Conservation (phyloP, 2,888 invertebrate species). For the Zygothrica quintamaculata region DNA sequence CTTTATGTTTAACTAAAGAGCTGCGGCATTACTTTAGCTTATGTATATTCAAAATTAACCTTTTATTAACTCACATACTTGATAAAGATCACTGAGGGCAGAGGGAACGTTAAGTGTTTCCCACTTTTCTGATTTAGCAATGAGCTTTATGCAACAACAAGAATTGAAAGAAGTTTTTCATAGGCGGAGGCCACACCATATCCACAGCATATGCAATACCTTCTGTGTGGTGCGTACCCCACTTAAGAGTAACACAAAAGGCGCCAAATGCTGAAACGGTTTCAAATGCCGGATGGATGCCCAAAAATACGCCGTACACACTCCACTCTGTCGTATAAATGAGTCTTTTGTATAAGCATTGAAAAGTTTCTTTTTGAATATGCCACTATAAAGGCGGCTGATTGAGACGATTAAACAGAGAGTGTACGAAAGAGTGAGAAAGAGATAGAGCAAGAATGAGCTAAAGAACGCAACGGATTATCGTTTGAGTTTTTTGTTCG, state of each 20-base stretch:
- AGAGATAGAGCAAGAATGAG: conserved; percentile 1
- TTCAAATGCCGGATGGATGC: conserved; percentile 57
- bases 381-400: conserved; percentile 61
- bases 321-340: conserved; percentile 43
- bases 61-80: conserved; percentile 24
- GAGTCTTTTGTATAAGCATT: conserved; percentile 66
- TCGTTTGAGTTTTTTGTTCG: conserved; percentile 43
- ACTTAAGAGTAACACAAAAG: conserved; percentile 64
- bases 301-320: conserved; percentile 44
- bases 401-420: conserved; percentile 55
- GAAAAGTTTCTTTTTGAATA: conserved; percentile 68
- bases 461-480: conserved; percentile 65
- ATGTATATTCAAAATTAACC: conserved; percentile 8
- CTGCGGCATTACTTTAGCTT: background rate
- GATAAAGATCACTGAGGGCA: conserved; percentile 24
- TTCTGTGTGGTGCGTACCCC: conserved; percentile 22
- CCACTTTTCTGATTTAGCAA: conserved; percentile 32
- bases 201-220: conserved; percentile 37
- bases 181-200: conserved; percentile 26
- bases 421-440: too few relatives aligned
- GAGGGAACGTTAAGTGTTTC: conserved; percentile 11
- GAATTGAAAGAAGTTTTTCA: conserved; percentile 36
- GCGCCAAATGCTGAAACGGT: conserved; percentile 57
- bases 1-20: too few relatives aligned
- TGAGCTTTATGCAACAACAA: conserved; percentile 34